These are phyloP conservation scores for Drosophila mimetica DNA, from an alignment of 2,888 invertebrate species.

Conservation along the genomic window DNA sequence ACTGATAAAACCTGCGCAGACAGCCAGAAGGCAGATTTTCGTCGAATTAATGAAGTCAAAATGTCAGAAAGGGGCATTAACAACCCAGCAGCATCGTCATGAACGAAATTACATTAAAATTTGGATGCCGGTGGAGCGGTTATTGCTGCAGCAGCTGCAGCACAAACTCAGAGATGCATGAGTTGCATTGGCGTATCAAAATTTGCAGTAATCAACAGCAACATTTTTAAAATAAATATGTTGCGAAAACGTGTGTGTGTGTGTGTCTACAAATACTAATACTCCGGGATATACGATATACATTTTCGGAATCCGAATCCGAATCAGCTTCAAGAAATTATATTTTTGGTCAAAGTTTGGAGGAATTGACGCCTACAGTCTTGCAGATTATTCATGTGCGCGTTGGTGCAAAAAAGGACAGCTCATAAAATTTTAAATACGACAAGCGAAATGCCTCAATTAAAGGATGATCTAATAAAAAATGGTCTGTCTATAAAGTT, in stretches of 20 bases:
- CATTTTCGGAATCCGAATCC: constrained; percentile 22
- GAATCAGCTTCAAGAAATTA: constrained; percentile 8
- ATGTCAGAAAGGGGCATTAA: constrained; percentile 15
- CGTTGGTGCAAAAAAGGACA: constrained; percentile 1
- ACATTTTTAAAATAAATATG: constrained; percentile 24
- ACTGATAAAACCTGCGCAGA: constrained; percentile 57
- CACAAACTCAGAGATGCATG: constrained; percentile 52
- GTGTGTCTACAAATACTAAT: constrained; percentile 10
- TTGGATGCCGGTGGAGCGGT: constrained; percentile 40
- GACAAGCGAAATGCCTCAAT: neutral
- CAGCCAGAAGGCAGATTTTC: constrained; percentile 42
- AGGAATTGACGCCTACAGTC: constrained; percentile 11
- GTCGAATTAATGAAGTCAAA: constrained; percentile 50
- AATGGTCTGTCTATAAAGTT: neutral
- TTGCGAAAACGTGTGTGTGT: constrained; percentile 8
- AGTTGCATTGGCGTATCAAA: constrained; percentile 53
- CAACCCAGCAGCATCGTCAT: constrained; percentile 12
- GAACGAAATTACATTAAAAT: constrained; percentile 33
- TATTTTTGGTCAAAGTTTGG: constrained; percentile 34
- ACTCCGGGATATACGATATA: constrained; percentile 19
- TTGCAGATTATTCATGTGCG: constrained; percentile 3
- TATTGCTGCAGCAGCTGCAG: constrained; percentile 46
- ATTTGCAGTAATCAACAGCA: constrained; percentile 49
- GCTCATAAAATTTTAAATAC: neutral
- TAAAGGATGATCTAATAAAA: neutral